These are phyloP conservation scores for Phanerotoma sp. DNA, from an alignment of 2,888 invertebrate genomes.

Conservation along the genomic window DNA sequence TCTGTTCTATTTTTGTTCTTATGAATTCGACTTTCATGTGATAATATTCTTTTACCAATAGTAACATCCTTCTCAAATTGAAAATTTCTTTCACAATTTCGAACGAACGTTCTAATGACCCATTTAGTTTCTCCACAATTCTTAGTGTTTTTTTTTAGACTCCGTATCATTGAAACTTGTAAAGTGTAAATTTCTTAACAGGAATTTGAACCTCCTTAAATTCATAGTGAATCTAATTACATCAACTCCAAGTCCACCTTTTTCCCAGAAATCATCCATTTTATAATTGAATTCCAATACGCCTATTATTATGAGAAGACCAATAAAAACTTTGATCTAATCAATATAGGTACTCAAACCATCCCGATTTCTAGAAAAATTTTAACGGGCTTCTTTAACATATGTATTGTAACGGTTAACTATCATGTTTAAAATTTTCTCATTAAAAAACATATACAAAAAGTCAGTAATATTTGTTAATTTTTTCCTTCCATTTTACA, in stretches of 20 bases:
- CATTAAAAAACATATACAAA: not conserved
- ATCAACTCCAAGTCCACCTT: not conserved
- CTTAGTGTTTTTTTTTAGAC: not conserved
- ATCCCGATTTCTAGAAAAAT: not conserved
- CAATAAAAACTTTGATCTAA: not conserved
- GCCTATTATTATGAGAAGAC: not conserved
- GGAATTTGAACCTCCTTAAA: not conserved
- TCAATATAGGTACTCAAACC: not conserved
- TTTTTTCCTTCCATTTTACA: not conserved
- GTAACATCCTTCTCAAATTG: not conserved
- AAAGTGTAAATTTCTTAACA: not conserved
- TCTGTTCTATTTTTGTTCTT: not conserved
- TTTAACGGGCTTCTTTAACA: not conserved
- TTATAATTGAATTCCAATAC: not conserved
- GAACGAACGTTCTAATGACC: not conserved
- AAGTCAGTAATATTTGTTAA: not conserved
- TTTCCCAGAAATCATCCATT: not conserved
- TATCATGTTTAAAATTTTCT: not conserved
- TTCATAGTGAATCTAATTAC: not conserved
- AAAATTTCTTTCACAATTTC: not conserved
- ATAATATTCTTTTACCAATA: not conserved
- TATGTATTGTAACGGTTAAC: not conserved
- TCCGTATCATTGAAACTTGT: not conserved
- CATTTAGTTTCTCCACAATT: not conserved
- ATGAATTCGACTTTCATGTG: not conserved